Conservation (phyloP, 2,888 invertebrate species). For the Dryocosmus kuriphilus region DNA sequence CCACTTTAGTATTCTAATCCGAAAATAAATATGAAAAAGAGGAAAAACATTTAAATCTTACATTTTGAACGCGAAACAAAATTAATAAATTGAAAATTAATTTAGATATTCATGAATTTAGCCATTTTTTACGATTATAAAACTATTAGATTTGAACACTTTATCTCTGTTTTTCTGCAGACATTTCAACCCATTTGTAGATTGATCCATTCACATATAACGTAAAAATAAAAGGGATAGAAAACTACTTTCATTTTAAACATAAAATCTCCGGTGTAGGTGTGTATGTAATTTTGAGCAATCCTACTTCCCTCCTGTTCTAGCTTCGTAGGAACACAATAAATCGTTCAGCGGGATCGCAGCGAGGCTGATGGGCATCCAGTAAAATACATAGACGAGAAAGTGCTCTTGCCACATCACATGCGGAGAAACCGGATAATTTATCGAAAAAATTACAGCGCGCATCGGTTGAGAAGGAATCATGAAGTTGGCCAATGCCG, state of each 20-base stretch:
- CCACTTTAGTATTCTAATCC: no score
- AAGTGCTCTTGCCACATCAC: slow-evolving; percentile 31
- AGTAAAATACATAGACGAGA: slow-evolving; percentile 35
- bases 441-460: slow-evolving; percentile 32
- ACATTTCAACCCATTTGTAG: background rate
- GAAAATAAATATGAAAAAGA: no score
- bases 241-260: background rate
- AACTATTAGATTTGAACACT: no score
- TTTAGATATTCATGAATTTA: no score
- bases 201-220: background rate
- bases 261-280: background rate
- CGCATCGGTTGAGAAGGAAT: slow-evolving; percentile 1
- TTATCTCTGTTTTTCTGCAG: no score
- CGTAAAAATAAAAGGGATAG: slow-evolving; percentile 1
- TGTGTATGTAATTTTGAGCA: slow-evolving; percentile 19
- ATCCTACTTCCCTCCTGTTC: background rate
- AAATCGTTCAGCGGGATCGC: slow-evolving; percentile 10
- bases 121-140: no score
- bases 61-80: no score
- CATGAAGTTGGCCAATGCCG: slow-evolving; percentile 2
- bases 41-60: no score
- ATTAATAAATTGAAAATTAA: no score
- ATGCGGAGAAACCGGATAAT: slow-evolving; percentile 31
- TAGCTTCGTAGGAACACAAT: slow-evolving; percentile 1
- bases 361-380: slow-evolving; percentile 3